Percentiles rank a stretch among this genome's conserved stretches.
phyloP scores from a whole-genome alignment of 1,140 invertebrate species.

The Probaryconus sp. region DNA sequence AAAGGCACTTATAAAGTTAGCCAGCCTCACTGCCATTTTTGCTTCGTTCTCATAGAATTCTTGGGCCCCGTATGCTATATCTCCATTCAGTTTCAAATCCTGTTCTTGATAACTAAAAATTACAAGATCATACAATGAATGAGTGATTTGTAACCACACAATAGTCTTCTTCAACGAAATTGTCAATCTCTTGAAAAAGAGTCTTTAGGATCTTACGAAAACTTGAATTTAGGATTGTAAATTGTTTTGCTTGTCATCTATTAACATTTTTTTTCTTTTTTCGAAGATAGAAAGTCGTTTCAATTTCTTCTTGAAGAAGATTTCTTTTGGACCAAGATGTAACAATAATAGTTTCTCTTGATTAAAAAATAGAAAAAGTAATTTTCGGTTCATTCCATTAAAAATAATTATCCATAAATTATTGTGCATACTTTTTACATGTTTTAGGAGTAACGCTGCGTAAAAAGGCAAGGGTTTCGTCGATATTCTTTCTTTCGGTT shows the following conservation, averaged over 20 bases:
- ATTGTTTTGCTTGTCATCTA: not conserved
- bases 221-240: too few species aligned
- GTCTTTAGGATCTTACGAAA: too few species aligned
- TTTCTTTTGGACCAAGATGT: too few species aligned
- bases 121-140: too few species aligned
- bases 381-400: too few species aligned
- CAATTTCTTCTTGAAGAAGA: too few species aligned
- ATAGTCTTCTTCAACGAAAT: too few species aligned
- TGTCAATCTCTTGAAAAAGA: too few species aligned
- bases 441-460: constrained; percentile 84
- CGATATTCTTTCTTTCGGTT: constrained; percentile 84
- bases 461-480: constrained; percentile 88
- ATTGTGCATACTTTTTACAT: constrained; percentile 75
- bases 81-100: constrained; percentile 87
- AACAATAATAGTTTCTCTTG: too few species aligned
- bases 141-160: too few species aligned
- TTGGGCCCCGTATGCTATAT: constrained; percentile 90
- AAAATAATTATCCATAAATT: not conserved
- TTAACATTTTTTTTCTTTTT: not conserved
- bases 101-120: constrained; percentile 82
- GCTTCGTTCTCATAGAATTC: constrained; percentile 96
- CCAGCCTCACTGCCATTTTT: constrained; percentile 94
- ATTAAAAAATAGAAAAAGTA: too few species aligned
- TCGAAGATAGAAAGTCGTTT: too few species aligned
- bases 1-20: constrained; percentile 97